phyloP scores from a whole-genome alignment of 2,888 invertebrate species.

The Eugnorisma glareosa region DNA sequence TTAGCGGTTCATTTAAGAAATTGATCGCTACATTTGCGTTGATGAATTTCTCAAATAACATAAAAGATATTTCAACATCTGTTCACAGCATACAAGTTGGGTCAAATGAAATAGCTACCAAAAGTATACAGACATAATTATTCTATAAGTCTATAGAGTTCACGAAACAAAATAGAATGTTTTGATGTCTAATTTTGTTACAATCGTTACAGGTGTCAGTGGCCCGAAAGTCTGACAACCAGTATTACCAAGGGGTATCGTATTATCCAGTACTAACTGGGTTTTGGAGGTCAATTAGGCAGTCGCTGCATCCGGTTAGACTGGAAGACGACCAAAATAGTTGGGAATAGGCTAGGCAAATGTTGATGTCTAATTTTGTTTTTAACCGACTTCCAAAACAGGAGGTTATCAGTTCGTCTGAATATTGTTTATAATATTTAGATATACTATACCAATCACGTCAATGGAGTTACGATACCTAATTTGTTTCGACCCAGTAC shows the following conservation, averaged over 20 bases:
- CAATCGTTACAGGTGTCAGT: too few species aligned
- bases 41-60: background rate
- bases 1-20: background rate
- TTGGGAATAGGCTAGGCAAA: too few species aligned
- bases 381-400: background rate
- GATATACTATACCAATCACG: background rate
- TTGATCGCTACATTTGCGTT: constrained; percentile 6
- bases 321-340: too few species aligned
- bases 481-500: background rate
- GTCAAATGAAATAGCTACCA: background rate
- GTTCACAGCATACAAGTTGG: background rate
- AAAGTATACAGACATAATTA: background rate
- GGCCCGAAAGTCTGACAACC: too few species aligned
- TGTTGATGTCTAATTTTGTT: background rate
- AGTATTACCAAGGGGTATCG: too few species aligned
- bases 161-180: background rate
- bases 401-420: background rate
- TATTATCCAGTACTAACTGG: too few species aligned
- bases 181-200: background rate
- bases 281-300: too few species aligned
- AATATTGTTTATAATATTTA: background rate
- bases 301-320: too few species aligned
- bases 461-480: background rate
- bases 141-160: too few species aligned
- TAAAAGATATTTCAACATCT: constrained; percentile 2